Evolutionary conservation across 2,888 invertebrate genomes (phyloP).

Genomic region (Eupithecia inturbata): DNA sequence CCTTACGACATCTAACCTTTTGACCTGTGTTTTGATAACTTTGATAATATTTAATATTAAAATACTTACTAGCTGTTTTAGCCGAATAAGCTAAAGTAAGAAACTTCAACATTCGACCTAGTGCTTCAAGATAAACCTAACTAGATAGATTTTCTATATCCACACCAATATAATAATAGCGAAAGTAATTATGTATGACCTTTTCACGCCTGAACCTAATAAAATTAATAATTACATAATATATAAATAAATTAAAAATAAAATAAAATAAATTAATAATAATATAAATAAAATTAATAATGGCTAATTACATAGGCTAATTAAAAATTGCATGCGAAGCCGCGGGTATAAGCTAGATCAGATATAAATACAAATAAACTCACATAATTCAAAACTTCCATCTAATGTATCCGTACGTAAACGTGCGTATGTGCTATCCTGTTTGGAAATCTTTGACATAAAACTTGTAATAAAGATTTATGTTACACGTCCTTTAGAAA

Average conservation of each 20-base stretch:
- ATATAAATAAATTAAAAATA: too few relatives aligned
- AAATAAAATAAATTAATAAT: too few relatives aligned
- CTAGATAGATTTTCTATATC: too few relatives aligned
- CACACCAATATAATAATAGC: too few relatives aligned
- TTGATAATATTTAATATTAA: constrained; percentile 5
- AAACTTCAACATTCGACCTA: neutral
- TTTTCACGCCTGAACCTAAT: too few relatives aligned
- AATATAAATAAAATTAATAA: too few relatives aligned
- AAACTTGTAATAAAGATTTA: neutral
- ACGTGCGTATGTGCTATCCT: neutral
- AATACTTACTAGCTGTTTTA: neutral
- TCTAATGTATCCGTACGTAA: neutral
- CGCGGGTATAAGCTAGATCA: too few relatives aligned
- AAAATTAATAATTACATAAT: too few relatives aligned
- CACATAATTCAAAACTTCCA: neutral
- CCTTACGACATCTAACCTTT: neutral
- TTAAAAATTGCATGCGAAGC: too few relatives aligned
- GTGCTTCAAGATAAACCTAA: neutral
- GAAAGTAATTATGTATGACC: too few relatives aligned
- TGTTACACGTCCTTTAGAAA: neutral
- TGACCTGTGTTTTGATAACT: constrained; percentile 13
- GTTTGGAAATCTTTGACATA: neutral
- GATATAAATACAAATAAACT: neutral
- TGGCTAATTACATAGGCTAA: too few relatives aligned
- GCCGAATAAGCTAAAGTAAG: neutral